Evolutionary conservation across 2,797 vertebrate genomes (phyloP), one percentile per base, ranked within the genome.

Genomic region (Xyrichtys novacula): DNA sequence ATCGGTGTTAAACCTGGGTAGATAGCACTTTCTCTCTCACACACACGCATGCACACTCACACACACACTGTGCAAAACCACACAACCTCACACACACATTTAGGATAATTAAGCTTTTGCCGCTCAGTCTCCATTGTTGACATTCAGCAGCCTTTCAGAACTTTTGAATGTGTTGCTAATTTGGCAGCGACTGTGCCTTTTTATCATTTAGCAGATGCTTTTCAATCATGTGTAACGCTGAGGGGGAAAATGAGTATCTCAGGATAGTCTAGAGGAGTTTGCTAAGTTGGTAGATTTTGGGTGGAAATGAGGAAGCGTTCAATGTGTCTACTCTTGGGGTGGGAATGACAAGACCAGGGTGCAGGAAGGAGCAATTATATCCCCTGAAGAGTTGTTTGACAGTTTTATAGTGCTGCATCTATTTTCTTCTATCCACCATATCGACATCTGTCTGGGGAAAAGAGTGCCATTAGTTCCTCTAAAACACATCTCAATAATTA

Each of bases 361-460:
- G 70, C 90, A 89, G 89, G 90, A 91, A 91, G 90, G 78, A 87
- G 90, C 89, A 94, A 93, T 93, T 91, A 91, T 49, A 92, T 86
- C 83, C 86, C 84, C 86, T 81, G 76, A 91, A 91, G 89, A 81
- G 85, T 90, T 91, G 88, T 90, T 89, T 90, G 89, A 93, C 90
- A 91, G 86, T 90, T 92, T 88, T 86, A 89, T 85, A 88, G 86
- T 76, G 77, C 76, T 85, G 90, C 85, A 80, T 91, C 81, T 84
- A 88, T 89, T 91, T 90, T 91, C 43, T 80, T 88, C 74, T 64
- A 87, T 88, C 79, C 76, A 76, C 81, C 84, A 73, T 90, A 84
- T 90, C 83, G 82, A 90, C 90, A 90, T 92, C 84, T 90, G 90
- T 88, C 85, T 87, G 74, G 84, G 85, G 79, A 79, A 87, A 80